A percentile compares a stretch with the other conserved stretches of the same genome.
Conservation (phyloP, 2,888 invertebrate genomes). For the Chelonus formosanus region DNA sequence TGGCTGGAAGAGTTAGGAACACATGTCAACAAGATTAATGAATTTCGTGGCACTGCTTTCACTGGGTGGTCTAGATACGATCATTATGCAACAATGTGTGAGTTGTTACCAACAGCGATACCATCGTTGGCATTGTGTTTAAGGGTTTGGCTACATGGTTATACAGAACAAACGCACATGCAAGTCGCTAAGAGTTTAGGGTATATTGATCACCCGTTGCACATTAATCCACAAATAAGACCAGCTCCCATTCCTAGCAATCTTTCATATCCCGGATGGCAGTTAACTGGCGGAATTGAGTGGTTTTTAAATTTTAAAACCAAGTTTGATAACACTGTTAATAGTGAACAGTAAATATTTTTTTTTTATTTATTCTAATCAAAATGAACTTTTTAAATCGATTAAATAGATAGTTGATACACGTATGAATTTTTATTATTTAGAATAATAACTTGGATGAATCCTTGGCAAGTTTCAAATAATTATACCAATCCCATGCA, state of each 20-base stretch:
- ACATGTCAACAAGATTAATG: conserved; percentile 67
- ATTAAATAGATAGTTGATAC: conserved; percentile 41
- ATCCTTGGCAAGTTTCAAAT: conserved; percentile 75
- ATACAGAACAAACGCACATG: conserved; percentile 64
- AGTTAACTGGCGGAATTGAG: conserved; percentile 65
- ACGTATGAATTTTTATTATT: conserved; percentile 39
- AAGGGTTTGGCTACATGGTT: conserved; percentile 68
- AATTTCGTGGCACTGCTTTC: conserved; percentile 73
- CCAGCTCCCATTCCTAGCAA: conserved; percentile 64
- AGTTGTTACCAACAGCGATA: conserved; percentile 72
- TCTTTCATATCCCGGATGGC: conserved; percentile 65
- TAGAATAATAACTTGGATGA: conserved; percentile 76
- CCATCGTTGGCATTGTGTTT: conserved; percentile 73
- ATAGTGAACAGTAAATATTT: conserved; percentile 69
- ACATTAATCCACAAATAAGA: conserved; percentile 60
- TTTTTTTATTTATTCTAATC: neutral
- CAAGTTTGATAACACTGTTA: conserved; percentile 66
- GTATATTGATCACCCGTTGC: conserved; percentile 62
- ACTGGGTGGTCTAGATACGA: conserved; percentile 83
- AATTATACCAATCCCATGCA: conserved; percentile 74
- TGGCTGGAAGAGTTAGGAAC: conserved; percentile 72
- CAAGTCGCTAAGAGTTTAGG: conserved; percentile 65
- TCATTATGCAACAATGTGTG: conserved; percentile 78
- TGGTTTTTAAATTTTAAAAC: conserved; percentile 68
- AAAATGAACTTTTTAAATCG: conserved; percentile 7